phyloP scores from a whole-genome alignment of 2,888 invertebrate species.

The Cheilosia pagana region DNA sequence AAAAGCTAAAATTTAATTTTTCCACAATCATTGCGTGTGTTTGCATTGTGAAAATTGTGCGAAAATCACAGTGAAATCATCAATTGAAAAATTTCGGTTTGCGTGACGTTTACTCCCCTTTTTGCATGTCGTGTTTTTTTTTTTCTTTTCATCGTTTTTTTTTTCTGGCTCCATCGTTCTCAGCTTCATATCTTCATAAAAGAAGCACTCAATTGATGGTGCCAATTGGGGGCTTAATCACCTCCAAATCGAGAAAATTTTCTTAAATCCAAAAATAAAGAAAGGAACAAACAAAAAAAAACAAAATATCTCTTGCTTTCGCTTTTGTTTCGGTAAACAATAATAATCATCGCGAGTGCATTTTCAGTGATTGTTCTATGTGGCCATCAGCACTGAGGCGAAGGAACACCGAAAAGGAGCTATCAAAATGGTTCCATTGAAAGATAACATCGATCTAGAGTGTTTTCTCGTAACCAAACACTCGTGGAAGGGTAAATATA shows the following conservation, averaged over 20 bases:
- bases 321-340: neutral
- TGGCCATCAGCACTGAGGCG: constrained; percentile 50
- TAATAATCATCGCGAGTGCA: constrained; percentile 12
- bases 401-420: constrained; percentile 54
- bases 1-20: constrained; percentile 39
- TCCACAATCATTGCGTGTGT: neutral
- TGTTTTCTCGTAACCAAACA: constrained; percentile 99
- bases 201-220: constrained; percentile 61
- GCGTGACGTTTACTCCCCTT: constrained; percentile 74
- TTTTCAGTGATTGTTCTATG: constrained; percentile 66
- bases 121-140: constrained; percentile 66
- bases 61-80: constrained; percentile 45
- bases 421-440: constrained; percentile 80
- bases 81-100: constrained; percentile 59
- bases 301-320: constrained; percentile 12
- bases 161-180: constrained; percentile 25
- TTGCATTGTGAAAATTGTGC: constrained; percentile 20
- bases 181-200: constrained; percentile 51
- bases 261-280: constrained; percentile 40
- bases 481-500: constrained; percentile 99
- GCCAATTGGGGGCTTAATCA: constrained; percentile 65
- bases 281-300: constrained; percentile 24
- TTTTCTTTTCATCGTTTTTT: constrained; percentile 11
- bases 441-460: constrained; percentile 97
- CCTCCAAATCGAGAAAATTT: constrained; percentile 50